Conservation (phyloP, 2,113 vertebrate genomes). For the mouse (Mus musculus) region DNA sequence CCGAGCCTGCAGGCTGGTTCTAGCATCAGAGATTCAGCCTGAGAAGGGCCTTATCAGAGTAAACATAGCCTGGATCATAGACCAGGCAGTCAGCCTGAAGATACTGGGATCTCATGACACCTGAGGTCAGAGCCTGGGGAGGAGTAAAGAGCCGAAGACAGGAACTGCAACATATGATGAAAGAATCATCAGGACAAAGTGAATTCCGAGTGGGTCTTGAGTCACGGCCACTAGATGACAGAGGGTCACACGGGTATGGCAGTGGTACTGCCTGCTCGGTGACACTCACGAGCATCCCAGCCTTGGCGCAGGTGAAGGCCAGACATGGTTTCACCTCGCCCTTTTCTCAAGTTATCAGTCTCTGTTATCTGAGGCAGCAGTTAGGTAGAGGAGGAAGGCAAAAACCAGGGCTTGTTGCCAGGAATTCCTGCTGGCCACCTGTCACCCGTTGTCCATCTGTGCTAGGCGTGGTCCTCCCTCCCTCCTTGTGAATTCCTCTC, state of each 20-base stretch:
- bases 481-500: background rate
- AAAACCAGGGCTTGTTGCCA: background rate
- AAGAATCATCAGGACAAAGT: background rate
- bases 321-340: fast-evolving
- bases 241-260: background rate
- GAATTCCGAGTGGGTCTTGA: background rate
- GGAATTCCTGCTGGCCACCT: slow-evolving; percentile 10
- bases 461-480: fast-evolving
- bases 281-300: too few relatives aligned
- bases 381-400: background rate
- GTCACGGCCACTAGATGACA: background rate
- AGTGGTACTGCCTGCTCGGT: fast-evolving
- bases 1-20: background rate
- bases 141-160: fast-evolving
- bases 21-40: background rate
- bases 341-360: background rate
- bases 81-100: background rate
- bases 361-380: background rate
- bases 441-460: background rate
- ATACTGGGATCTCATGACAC: background rate
- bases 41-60: background rate
- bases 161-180: fast-evolving
- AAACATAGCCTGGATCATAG: background rate
- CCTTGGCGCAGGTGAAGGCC: fast-evolving
- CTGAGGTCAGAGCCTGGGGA: background rate